Evolutionary conservation across 2,888 invertebrate genomes (phyloP).

Genomic region (Gastracanthus pulcherrimus): DNA sequence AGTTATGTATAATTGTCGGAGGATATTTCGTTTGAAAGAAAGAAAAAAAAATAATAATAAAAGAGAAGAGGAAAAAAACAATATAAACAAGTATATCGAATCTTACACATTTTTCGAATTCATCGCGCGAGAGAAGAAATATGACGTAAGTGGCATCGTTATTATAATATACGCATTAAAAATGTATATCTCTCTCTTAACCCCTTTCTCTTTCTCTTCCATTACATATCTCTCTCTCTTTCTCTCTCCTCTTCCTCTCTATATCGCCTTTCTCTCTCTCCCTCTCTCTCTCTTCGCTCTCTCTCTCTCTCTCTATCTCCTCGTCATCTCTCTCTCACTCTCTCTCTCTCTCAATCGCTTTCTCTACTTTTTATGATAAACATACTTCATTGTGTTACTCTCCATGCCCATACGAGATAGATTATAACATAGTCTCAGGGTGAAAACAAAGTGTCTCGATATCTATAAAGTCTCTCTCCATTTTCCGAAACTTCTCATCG

Average conservation of each 20-base stretch:
- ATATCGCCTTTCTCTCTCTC: conserved; percentile 31
- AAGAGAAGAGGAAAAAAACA: neutral
- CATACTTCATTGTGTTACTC: neutral
- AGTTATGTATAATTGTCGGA: conserved; percentile 49
- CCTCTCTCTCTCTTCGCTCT: neutral
- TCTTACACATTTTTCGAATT: conserved; percentile 50
- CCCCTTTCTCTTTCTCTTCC: conserved; percentile 29
- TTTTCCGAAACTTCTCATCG: too few species aligned
- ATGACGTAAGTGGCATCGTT: conserved; percentile 36
- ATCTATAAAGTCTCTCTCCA: too few species aligned
- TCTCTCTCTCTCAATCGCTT: neutral
- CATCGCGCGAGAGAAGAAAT: conserved; percentile 42
- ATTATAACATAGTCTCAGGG: neutral
- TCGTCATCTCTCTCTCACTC: neutral
- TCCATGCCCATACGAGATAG: neutral
- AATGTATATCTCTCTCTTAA: conserved; percentile 36
- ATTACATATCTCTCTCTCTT: neutral
- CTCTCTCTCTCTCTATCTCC: neutral
- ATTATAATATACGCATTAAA: conserved; percentile 30
- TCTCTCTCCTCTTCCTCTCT: conserved; percentile 9
- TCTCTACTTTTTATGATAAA: neutral
- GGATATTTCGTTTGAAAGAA: conserved; percentile 39
- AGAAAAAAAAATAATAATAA: neutral
- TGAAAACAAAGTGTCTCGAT: neutral
- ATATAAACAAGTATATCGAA: conserved; percentile 40